Evolutionary conservation across 2,888 invertebrate genomes (phyloP).

Genomic region (Parascotia fuliginaria): DNA sequence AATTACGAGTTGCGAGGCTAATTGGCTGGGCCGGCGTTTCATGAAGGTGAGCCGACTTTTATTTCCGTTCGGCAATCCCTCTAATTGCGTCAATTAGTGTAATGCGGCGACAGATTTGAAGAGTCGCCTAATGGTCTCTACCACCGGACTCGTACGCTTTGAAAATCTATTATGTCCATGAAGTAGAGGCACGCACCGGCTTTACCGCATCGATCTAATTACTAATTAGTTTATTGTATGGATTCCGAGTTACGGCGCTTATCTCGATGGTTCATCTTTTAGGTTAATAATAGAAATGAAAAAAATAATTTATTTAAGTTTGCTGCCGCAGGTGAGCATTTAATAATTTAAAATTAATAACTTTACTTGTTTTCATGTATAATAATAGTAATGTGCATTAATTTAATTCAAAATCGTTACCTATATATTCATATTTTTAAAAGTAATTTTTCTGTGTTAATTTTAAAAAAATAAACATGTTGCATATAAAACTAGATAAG

Average conservation of each 20-base stretch:
- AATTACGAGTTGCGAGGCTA: slow-evolving; percentile 81
- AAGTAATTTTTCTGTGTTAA: no score
- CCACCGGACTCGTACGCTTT: slow-evolving; percentile 57
- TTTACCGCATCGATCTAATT: slow-evolving; percentile 45
- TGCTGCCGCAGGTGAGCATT: slow-evolving; percentile 1
- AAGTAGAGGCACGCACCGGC: slow-evolving; percentile 31
- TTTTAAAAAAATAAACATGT: no score
- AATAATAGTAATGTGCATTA: slow-evolving; percentile 1
- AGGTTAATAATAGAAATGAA: slow-evolving; percentile 11
- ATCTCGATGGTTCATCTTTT: slow-evolving; percentile 35
- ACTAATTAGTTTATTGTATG: slow-evolving; percentile 45
- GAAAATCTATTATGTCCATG: slow-evolving; percentile 62
- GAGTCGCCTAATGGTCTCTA: slow-evolving; percentile 81
- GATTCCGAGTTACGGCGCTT: slow-evolving; percentile 28
- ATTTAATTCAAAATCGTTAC: no score
- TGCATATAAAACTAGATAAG: no score
- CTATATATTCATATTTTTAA: no score
- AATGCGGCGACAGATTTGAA: slow-evolving; percentile 84
- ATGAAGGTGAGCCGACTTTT: slow-evolving; percentile 86
- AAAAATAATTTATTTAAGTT: slow-evolving; percentile 17
- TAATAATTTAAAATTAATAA: slow-evolving; percentile 2
- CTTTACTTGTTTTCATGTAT: not conserved
- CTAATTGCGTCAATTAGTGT: slow-evolving; percentile 86
- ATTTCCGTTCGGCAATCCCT: slow-evolving; percentile 86
- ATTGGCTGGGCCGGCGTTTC: slow-evolving; percentile 83